Conservation (phyloP, 2,113 vertebrate genomes). For the Microcebus griseorufus region DNA sequence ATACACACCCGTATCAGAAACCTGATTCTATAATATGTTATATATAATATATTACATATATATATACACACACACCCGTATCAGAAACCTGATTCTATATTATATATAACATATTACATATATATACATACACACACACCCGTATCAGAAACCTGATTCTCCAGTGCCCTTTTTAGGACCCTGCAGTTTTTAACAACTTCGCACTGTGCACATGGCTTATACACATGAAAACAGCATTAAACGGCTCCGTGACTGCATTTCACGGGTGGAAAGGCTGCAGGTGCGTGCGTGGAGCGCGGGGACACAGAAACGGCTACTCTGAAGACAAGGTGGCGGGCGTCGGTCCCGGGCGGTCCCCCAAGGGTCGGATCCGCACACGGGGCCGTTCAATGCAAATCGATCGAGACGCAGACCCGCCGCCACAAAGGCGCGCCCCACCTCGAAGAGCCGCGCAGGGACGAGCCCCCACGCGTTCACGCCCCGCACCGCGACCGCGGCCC, state of each 20-base stretch:
- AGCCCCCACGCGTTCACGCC: background rate
- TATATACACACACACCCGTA: too few species aligned
- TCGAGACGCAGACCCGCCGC: background rate
- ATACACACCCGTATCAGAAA: too few species aligned
- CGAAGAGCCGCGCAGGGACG: background rate
- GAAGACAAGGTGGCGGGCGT: background rate
- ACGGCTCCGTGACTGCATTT: background rate
- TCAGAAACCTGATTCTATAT: too few species aligned
- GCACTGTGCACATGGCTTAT: too few species aligned
- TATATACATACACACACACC: too few species aligned
- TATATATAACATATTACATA: too few species aligned
- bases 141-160: too few species aligned
- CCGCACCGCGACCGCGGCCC: background rate
- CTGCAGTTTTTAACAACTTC: background rate
- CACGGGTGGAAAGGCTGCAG: background rate
- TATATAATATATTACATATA: too few species aligned
- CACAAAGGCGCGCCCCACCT: background rate
- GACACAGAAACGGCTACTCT: accelerated
- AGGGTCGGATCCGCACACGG: background rate
- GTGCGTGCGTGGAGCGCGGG: background rate
- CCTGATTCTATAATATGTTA: too few species aligned
- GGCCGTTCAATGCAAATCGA: background rate
- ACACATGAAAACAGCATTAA: background rate
- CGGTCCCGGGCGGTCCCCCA: background rate
- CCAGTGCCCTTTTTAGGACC: background rate